Evolutionary conservation across 2,888 invertebrate species (phyloP).

Genomic region (Philonicus albiceps): DNA sequence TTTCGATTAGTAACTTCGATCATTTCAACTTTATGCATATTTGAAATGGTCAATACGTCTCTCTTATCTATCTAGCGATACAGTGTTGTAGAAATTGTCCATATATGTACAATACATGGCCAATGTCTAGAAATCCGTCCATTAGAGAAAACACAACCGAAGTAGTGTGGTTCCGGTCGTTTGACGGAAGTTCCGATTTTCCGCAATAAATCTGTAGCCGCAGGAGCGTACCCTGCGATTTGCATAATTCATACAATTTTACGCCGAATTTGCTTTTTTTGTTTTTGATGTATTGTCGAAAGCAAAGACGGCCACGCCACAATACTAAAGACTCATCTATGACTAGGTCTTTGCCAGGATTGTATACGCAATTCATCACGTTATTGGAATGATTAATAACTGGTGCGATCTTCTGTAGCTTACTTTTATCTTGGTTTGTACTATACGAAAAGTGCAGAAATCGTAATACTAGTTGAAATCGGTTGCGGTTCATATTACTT

Average conservation of each 20-base stretch:
- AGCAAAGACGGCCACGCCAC: slow-evolving; percentile 52
- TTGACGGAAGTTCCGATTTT: no score
- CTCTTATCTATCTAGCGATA: slow-evolving; percentile 1
- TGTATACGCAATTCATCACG: slow-evolving; percentile 20
- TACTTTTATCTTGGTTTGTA: no score
- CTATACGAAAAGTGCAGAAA: no score
- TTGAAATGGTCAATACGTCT: slow-evolving; percentile 6
- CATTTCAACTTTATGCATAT: background rate
- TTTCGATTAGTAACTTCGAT: background rate
- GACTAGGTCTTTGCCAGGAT: slow-evolving; percentile 52
- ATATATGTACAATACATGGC: background rate
- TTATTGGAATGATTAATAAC: slow-evolving; percentile 8
- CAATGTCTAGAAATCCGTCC: background rate
- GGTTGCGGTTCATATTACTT: no score
- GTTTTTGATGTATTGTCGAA: background rate
- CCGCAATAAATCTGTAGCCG: no score
- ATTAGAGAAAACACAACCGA: no score
- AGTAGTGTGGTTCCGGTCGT: no score
- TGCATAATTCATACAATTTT: slow-evolving; percentile 1
- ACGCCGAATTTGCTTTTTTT: slow-evolving; percentile 2
- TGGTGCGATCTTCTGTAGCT: background rate
- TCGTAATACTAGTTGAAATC: no score
- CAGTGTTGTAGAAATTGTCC: slow-evolving; percentile 11
- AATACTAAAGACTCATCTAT: slow-evolving; percentile 57
- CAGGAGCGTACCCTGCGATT: slow-evolving; percentile 1